phyloP scores from a whole-genome alignment of 2,113 vertebrate genomes.

The Macquaria ambigua region DNA sequence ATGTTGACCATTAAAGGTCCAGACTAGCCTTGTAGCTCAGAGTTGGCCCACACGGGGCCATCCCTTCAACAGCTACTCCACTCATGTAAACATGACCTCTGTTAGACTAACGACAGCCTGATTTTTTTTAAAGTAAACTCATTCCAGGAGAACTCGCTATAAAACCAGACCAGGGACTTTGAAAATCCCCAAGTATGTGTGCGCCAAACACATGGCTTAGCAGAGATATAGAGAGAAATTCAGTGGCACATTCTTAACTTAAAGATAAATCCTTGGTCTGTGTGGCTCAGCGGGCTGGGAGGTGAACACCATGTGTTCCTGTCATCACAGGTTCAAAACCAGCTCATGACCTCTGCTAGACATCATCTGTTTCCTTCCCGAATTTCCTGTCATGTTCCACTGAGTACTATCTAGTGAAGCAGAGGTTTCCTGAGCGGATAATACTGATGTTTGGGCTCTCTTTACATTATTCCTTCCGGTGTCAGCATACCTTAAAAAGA shows the following conservation, averaged over 20 bases:
- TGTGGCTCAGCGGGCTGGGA: conserved; percentile 40
- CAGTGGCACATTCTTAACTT: conserved; percentile 63
- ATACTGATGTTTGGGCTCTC: conserved; percentile 26
- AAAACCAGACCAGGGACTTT: conserved; percentile 67
- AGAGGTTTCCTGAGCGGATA: conserved; percentile 59
- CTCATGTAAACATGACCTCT: conserved; percentile 78
- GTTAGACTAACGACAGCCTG: conserved; percentile 72
- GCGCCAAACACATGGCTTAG: conserved; percentile 61
- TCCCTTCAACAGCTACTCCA: conserved; percentile 61
- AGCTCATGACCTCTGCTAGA: conserved; percentile 67
- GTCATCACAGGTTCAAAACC: conserved; percentile 77
- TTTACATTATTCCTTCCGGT: conserved; percentile 28
- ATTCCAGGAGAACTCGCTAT: conserved; percentile 49
- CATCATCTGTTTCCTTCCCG: conserved; percentile 70
- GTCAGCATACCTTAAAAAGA: conserved; percentile 25
- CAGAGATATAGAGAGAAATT: conserved; percentile 57
- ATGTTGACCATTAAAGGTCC: conserved; percentile 34
- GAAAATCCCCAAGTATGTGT: conserved; percentile 63
- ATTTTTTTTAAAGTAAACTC: conserved; percentile 57
- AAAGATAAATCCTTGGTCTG: conserved; percentile 63
- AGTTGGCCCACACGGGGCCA: conserved; percentile 28
- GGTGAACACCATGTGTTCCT: conserved; percentile 70
- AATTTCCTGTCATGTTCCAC: conserved; percentile 69
- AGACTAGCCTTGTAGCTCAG: background rate
- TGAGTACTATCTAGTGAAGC: conserved; percentile 56